Conservation (phyloP, 2,797 vertebrate genomes). For the Chloroceryle amazona region DNA sequence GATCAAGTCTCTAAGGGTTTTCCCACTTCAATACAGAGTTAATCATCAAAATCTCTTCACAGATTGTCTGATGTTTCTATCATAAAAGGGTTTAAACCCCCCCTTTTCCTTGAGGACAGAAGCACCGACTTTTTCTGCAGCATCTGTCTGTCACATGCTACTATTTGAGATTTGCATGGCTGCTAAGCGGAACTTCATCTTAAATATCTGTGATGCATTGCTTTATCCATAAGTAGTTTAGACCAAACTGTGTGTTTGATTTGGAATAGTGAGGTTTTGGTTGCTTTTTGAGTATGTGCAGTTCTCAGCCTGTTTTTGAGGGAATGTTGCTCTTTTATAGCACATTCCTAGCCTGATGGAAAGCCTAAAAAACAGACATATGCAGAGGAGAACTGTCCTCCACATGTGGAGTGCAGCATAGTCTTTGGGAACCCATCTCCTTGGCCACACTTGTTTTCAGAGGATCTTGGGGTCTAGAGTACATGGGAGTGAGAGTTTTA, state of each 20-base stretch:
- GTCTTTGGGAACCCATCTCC: neutral
- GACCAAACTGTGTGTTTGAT: neutral
- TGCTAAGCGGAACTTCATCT: neutral
- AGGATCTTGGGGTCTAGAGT: neutral
- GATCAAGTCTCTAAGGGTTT: neutral
- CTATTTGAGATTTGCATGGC: neutral
- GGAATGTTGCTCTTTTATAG: neutral
- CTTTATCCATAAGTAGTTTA: neutral
- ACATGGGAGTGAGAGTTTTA: neutral
- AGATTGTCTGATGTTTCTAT: neutral
- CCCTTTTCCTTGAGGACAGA: slow-evolving; percentile 19
- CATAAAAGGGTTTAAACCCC: neutral
- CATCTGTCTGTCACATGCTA: neutral
- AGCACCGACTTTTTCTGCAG: neutral
- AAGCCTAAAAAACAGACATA: neutral
- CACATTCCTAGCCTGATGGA: neutral
- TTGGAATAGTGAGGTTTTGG: neutral
- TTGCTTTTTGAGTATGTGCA: neutral
- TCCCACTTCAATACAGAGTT: neutral
- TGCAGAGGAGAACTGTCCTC: neutral
- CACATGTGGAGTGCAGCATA: rapidly evolving
- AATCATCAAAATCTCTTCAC: slow-evolving; percentile 20
- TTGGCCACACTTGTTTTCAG: neutral
- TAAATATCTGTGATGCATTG: neutral
- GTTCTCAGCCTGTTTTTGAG: neutral